Evolutionary conservation across 2,797 vertebrate species (phyloP).

Genomic region (Cossypha dichroa): DNA sequence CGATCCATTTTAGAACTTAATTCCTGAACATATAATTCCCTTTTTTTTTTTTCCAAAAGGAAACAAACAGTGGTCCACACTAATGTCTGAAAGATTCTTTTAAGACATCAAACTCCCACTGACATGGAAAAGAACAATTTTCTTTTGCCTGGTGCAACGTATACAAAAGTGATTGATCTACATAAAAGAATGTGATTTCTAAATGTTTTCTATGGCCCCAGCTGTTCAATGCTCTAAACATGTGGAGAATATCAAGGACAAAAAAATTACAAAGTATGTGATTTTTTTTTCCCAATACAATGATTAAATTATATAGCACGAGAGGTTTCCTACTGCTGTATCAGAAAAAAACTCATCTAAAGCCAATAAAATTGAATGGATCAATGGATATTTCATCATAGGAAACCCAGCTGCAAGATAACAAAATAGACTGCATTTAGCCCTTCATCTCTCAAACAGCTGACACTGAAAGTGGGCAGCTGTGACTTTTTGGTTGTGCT

Average conservation of each 20-base stretch:
- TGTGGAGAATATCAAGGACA: conserved; percentile 11
- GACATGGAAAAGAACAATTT: conserved; percentile 39
- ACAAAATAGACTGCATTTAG: not conserved
- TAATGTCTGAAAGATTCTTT: conserved; percentile 27
- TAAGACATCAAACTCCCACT: conserved; percentile 34
- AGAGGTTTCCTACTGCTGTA: not conserved
- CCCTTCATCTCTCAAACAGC: not conserved
- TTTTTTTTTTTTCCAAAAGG: not conserved
- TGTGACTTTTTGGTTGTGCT: conserved; percentile 7
- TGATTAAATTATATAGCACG: conserved; percentile 3
- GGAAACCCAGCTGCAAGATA: conserved; percentile 24
- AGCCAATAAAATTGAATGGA: not conserved
- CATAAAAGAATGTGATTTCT: not conserved
- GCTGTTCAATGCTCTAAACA: conserved; percentile 22
- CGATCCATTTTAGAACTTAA: not conserved
- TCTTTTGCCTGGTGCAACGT: conserved; percentile 8
- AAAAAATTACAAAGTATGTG: conserved; percentile 17
- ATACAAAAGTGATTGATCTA: conserved; percentile 50
- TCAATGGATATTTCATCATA: conserved; percentile 52
- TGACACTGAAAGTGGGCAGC: not conserved
- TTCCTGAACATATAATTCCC: not conserved
- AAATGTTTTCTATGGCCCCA: conserved; percentile 21
- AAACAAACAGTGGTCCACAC: conserved; percentile 9
- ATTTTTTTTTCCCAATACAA: not conserved
- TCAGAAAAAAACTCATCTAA: conserved; percentile 25